Evolutionary conservation across 2,797 vertebrate genomes (phyloP), one percentile per base, ranked within the genome.

Genomic region (Silurus lanzhouensis): DNA sequence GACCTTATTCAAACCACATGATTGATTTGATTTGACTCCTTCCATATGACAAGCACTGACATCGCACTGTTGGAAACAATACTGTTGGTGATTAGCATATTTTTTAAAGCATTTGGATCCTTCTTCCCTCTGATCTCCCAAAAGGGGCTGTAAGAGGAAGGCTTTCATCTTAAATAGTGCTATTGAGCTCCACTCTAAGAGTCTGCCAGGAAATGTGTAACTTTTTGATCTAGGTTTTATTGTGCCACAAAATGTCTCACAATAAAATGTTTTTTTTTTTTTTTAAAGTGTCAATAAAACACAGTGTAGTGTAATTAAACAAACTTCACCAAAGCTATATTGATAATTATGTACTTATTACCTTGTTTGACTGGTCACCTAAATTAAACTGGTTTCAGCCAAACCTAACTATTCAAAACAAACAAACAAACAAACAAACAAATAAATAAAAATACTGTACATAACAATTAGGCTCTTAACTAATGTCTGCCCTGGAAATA

Each of bases 201-300:
- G 22, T 20, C 19, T 38, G 57, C 14, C 52, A 15, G n/a, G 48
- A 13, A 46, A 17, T 71, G 5, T 83, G 82, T 83, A 58, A 64
- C 27, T 52, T 58, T 83, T 83, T 79, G 79, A 86, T 83, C 27
- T 66, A 52, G 6, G 44, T 25, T 61, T 60, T 86, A 68, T 77
- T 78, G n/a, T 71, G 58, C 72, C 82, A 76, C 77, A 61, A 60
- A 78, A 78, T 78, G 81, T 71, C 57, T 58, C 85, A 86, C 38
- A 13, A 68, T 5, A 31, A 19, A 77, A 8, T 12, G 7, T 38
- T 38, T 38, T 38, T 38, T 38, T 38, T 38, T 38, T 38, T 77
- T 60, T 27, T 31, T 60, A 76, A 19, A 27, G 15, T 58, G 52
- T 19, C 52, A 58, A 19, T 77, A 1, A 77, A 58, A 9, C n/a